phyloP scores from a whole-genome alignment of 2,113 vertebrate species.

The Pluvialis apricaria region DNA sequence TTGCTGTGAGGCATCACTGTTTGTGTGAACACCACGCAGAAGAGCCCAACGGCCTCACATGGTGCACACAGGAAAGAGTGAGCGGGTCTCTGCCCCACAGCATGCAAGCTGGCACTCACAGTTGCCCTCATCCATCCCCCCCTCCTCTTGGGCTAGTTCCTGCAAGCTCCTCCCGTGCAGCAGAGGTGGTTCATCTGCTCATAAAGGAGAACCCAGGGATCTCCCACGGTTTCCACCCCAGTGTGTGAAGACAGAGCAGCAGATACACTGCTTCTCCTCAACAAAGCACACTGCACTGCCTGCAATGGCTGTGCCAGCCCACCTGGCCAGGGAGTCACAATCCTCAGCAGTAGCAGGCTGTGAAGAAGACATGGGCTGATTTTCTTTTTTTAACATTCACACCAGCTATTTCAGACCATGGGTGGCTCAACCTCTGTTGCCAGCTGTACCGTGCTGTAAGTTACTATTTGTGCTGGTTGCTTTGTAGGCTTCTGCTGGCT shows the following conservation, averaged over 20 bases:
- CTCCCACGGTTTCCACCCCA: not conserved
- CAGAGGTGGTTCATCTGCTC: not conserved
- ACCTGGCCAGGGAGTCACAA: not conserved
- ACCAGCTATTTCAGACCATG: not conserved
- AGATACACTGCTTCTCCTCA: not conserved
- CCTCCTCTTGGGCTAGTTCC: not conserved
- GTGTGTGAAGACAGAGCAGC: not conserved
- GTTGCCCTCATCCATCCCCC: not conserved
- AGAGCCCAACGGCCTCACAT: fast-evolving
- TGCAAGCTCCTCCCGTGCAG: not conserved
- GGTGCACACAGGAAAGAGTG: not conserved
- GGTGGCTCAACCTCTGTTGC: not conserved
- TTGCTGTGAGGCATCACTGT: not conserved
- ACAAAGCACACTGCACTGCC: not conserved
- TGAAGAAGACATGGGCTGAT: not conserved
- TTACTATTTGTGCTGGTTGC: not conserved
- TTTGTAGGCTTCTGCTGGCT: not conserved
- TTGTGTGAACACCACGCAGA: not conserved
- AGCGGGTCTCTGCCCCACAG: not conserved
- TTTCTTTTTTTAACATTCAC: not conserved
- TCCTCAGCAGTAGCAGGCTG: not conserved
- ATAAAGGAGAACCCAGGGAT: not conserved
- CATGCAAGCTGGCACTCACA: not conserved
- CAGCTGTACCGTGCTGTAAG: not conserved
- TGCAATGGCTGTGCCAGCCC: not conserved